Percentiles rank a stretch among this genome's conserved stretches.
phyloP scores from a whole-genome alignment of 2,888 invertebrate genomes.

The Notocelia uddmanniana region DNA sequence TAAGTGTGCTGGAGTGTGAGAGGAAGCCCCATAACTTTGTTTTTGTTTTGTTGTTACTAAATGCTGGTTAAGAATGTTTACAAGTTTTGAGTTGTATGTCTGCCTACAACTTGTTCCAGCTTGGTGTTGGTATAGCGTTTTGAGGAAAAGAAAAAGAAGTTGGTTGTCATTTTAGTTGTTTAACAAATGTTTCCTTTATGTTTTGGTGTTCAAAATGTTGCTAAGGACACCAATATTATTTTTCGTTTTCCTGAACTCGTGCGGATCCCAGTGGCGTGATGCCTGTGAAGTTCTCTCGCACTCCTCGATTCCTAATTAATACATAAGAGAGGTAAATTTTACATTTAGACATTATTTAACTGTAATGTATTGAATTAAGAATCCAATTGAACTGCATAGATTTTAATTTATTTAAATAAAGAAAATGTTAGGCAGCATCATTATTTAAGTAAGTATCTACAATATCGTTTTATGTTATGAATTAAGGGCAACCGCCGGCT shows the following conservation, averaged over 20 bases:
- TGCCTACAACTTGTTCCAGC: slow-evolving; percentile 21
- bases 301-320: slow-evolving; percentile 56
- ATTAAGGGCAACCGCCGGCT: slow-evolving; percentile 72
- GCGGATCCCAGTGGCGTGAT: slow-evolving; percentile 29
- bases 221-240: slow-evolving; percentile 23
- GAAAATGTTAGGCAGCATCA: slow-evolving; percentile 71
- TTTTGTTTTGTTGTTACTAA: slow-evolving; percentile 36
- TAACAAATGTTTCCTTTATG: slow-evolving; percentile 18
- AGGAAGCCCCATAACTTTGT: slow-evolving; percentile 36
- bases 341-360: slow-evolving; percentile 73
- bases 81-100: slow-evolving; percentile 27
- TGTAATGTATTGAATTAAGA: slow-evolving; percentile 75
- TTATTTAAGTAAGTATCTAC: slow-evolving; percentile 71
- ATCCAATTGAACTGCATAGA: slow-evolving; percentile 73
- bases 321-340: slow-evolving; percentile 74
- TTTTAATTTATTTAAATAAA: slow-evolving; percentile 74
- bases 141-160: slow-evolving; percentile 33
- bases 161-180: slow-evolving; percentile 9
- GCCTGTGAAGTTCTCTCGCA: slow-evolving; percentile 60
- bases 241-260: slow-evolving; percentile 38
- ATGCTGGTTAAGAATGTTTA: slow-evolving; percentile 30
- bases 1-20: slow-evolving; percentile 59
- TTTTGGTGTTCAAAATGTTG: slow-evolving; percentile 10
- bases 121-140: slow-evolving; percentile 36
- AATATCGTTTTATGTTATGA: slow-evolving; percentile 73